A percentile compares a stretch with the other conserved stretches of the same genome.
Evolutionary conservation across 2,888 invertebrate genomes (phyloP).

Genomic region (Eudemis profundana): DNA sequence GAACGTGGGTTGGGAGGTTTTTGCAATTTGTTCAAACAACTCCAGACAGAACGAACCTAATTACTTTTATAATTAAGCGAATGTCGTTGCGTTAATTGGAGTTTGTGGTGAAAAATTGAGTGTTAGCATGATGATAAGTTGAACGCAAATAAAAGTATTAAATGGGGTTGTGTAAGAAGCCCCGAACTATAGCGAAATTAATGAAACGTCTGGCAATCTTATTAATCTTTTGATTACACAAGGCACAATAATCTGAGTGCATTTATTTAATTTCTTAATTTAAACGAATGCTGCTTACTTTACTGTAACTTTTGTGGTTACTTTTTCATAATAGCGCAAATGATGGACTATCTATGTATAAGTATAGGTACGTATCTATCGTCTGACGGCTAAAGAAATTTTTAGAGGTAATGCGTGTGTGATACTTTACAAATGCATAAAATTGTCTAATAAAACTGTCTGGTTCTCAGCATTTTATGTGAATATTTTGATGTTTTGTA

Average conservation of each 20-base stretch:
- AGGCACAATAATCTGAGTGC: neutral
- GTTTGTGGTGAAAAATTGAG: constrained; percentile 65
- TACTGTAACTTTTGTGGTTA: neutral
- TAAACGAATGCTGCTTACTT: neutral
- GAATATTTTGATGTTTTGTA: no score
- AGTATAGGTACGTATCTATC: no score
- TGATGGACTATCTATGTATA: no score
- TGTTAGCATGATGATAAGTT: constrained; percentile 71
- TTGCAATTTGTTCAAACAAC: constrained; percentile 46
- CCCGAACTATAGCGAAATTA: constrained; percentile 33
- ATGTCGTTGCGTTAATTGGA: constrained; percentile 69
- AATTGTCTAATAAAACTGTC: no score
- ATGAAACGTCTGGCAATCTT: constrained; percentile 17
- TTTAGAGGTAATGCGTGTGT: no score
- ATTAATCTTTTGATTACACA: constrained; percentile 12
- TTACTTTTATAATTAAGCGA: constrained; percentile 71
- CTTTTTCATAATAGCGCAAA: no score
- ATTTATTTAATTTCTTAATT: constrained; percentile 8
- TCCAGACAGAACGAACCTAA: constrained; percentile 60
- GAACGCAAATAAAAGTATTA: constrained; percentile 64
- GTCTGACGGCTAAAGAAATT: no score
- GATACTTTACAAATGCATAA: no score
- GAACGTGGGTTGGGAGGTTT: constrained; percentile 43
- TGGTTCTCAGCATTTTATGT: no score
- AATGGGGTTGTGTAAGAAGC: constrained; percentile 22